phyloP scores from a whole-genome alignment of 2,888 invertebrate species.

The Pristionchus maxplancki region DNA sequence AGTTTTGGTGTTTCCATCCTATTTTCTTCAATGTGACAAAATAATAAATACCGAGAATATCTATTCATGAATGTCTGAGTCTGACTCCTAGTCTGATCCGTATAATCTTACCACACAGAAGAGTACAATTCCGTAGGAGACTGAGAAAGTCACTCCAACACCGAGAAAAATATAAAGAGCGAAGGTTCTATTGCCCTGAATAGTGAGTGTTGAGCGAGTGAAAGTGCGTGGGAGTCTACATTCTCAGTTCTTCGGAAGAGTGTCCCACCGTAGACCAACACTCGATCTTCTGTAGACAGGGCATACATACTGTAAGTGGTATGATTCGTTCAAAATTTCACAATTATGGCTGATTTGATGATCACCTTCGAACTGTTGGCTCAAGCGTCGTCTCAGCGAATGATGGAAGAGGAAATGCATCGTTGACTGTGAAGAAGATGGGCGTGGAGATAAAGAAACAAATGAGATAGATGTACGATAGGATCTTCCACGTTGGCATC shows the following conservation, averaged over 20 bases:
- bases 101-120: constrained; percentile 11
- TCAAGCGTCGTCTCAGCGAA: neutral
- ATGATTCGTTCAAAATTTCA: no score
- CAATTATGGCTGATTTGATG: no score
- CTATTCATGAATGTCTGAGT: no score
- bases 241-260: neutral
- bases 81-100: no score
- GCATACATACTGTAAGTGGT: neutral
- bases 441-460: neutral
- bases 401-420: neutral
- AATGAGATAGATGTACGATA: neutral
- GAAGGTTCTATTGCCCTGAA: constrained; percentile 33
- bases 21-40: no score
- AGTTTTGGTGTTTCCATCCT: no score
- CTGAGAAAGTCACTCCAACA: neutral
- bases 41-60: no score
- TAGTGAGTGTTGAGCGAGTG: no score
- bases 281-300: neutral
- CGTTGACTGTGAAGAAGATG: neutral
- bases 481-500: neutral
- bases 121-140: neutral
- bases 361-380: neutral
- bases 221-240: neutral
- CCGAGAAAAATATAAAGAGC: constrained; percentile 6
- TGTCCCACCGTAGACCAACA: neutral